phyloP scores from a whole-genome alignment of 1,140 invertebrate genomes.

The Brachystomella parvula region DNA sequence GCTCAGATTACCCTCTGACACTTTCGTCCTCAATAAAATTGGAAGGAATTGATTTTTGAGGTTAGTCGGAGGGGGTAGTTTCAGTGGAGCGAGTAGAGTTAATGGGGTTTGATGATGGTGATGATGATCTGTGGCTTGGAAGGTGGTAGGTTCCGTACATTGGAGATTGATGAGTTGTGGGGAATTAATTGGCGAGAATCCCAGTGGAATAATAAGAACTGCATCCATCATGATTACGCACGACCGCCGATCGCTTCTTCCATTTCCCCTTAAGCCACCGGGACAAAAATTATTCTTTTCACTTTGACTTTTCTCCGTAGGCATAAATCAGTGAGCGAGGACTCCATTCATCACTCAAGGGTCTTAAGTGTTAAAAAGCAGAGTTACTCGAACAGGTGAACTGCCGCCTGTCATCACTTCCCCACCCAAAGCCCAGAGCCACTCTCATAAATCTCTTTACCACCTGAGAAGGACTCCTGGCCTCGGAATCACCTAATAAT shows the following conservation, averaged over 20 bases:
- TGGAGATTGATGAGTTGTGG: constrained; percentile 38
- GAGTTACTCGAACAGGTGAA: not conserved
- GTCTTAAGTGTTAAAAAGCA: not conserved
- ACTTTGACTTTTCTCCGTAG: constrained; percentile 12
- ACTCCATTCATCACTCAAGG: not conserved
- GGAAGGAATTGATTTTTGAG: too few relatives aligned
- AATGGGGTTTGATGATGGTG: not conserved
- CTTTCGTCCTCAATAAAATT: too few relatives aligned
- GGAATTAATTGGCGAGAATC: constrained; percentile 36
- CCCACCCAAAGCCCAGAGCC: not conserved
- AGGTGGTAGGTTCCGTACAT: too few relatives aligned
- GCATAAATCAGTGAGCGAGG: not conserved
- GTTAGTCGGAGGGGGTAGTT: too few relatives aligned
- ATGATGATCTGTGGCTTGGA: constrained; percentile 7
- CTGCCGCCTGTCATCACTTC: not conserved
- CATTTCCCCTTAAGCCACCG: not conserved
- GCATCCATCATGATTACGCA: constrained; percentile 38
- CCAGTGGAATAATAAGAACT: constrained; percentile 35
- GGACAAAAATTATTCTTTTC: constrained; percentile 14
- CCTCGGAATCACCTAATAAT: not conserved
- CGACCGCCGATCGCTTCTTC: not conserved
- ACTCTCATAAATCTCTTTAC: not conserved
- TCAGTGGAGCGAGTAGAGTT: too few relatives aligned
- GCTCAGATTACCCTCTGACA: too few relatives aligned
- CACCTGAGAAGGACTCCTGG: not conserved